Conservation (phyloP, 2,797 vertebrate species). For the Naso thynnoides region DNA sequence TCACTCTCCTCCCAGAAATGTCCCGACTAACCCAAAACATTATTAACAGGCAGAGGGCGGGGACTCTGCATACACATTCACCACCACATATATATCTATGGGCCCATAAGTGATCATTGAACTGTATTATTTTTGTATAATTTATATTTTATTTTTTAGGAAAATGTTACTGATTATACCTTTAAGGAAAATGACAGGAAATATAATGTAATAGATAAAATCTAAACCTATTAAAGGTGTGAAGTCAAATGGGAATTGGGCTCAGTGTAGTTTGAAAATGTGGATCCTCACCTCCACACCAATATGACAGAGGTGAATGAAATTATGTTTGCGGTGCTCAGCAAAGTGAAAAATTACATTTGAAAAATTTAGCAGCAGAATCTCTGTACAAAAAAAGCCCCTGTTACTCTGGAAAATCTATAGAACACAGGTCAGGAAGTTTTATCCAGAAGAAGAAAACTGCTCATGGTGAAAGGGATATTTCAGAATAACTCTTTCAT, state of each 20-base stretch:
- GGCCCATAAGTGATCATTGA: too few species aligned
- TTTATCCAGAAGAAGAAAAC: not conserved
- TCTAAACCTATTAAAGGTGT: not conserved
- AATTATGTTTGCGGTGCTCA: conserved; percentile 7
- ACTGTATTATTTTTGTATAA: too few species aligned
- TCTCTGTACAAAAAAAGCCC: not conserved
- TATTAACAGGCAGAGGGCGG: too few species aligned
- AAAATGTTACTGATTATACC: too few species aligned
- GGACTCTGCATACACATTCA: too few species aligned
- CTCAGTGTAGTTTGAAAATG: not conserved
- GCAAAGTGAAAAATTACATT: conserved; percentile 8
- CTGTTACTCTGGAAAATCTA: conserved; percentile 7
- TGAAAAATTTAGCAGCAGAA: conserved; percentile 14
- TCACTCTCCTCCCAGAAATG: too few species aligned
- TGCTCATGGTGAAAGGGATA: not conserved
- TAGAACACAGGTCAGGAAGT: not conserved
- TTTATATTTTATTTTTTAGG: too few species aligned
- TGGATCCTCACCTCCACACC: not conserved
- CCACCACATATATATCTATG: too few species aligned
- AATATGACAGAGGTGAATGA: not conserved
- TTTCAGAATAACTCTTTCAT: not conserved
- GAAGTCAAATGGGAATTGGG: not conserved
- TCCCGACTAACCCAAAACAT: too few species aligned
- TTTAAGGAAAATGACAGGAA: not conserved
- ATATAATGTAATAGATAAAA: not conserved